These are phyloP conservation scores for Onychostruthus taczanowskii DNA, from an alignment of 2,113 vertebrate genomes.

Conservation along the genomic window DNA sequence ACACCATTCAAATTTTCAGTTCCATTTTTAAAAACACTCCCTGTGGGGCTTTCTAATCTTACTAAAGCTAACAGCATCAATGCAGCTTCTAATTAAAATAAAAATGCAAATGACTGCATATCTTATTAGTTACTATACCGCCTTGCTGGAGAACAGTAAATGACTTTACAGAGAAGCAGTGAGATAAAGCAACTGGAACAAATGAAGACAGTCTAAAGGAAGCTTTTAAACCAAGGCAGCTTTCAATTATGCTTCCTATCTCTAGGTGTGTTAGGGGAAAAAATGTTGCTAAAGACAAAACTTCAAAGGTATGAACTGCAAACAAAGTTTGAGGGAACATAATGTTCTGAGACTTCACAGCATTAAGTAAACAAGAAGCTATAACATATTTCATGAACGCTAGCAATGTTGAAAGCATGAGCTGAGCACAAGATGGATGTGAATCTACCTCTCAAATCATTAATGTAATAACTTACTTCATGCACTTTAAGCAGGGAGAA, in stretches of 20 bases:
- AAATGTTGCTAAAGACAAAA: neutral
- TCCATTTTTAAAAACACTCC: constrained; percentile 4
- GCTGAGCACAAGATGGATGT: neutral
- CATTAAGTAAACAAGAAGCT: neutral
- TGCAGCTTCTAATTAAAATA: neutral
- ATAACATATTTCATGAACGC: neutral
- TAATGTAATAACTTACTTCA: neutral
- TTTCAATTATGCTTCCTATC: neutral
- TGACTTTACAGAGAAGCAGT: neutral
- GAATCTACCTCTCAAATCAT: neutral
- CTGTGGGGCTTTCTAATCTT: neutral
- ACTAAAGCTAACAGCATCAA: constrained; percentile 6
- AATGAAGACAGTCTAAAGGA: neutral
- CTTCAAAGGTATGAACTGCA: neutral
- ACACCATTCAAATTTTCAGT: neutral
- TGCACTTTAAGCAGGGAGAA: neutral
- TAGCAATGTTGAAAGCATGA: neutral
- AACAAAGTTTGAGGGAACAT: neutral
- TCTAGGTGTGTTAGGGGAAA: neutral
- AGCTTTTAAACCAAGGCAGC: neutral
- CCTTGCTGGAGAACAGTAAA: neutral
- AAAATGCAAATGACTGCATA: constrained; percentile 15
- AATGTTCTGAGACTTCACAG: neutral
- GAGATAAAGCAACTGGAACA: constrained; percentile 17
- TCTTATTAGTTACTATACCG: neutral